These are phyloP conservation scores for Palaemon carinicauda DNA, from an alignment of 1,140 invertebrate species.

Conservation along the genomic window DNA sequence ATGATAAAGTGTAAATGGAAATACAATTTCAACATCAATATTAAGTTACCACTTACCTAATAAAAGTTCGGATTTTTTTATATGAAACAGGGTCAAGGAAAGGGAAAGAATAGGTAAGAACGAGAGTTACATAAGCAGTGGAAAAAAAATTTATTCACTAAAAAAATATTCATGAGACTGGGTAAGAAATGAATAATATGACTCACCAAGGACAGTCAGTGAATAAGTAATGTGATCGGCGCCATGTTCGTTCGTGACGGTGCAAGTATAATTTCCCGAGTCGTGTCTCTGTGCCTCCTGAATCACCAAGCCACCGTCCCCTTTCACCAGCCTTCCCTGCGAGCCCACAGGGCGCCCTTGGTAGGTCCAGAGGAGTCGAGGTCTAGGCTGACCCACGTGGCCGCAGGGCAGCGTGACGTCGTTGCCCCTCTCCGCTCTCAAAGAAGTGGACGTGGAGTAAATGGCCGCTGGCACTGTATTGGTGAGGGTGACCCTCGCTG, in stretches of 20 bases:
- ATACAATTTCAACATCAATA: no score
- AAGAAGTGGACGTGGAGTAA: constrained; percentile 74
- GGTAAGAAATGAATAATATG: not conserved
- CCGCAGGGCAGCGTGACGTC: constrained; percentile 81
- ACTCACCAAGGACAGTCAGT: constrained; percentile 54
- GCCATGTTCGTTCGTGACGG: constrained; percentile 64
- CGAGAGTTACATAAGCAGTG: not conserved
- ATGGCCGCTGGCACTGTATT: constrained; percentile 64
- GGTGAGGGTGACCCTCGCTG: constrained; percentile 51
- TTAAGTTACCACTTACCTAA: no score
- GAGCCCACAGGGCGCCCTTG: constrained; percentile 42
- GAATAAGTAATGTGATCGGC: constrained; percentile 55
- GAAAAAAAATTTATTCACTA: not conserved
- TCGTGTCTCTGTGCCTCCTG: constrained; percentile 62
- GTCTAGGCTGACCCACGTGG: constrained; percentile 75
- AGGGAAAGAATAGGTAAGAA: no score
- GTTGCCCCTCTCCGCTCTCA: constrained; percentile 82
- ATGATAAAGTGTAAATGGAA: no score
- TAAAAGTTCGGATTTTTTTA: no score
- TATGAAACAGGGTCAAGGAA: no score
- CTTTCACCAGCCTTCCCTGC: constrained; percentile 58
- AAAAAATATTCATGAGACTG: not conserved
- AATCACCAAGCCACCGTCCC: constrained; percentile 65
- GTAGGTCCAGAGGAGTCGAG: constrained; percentile 73
- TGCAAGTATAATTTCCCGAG: constrained; percentile 67